Conservation (phyloP, 2,797 vertebrate genomes). For the Muscicapa striata region DNA sequence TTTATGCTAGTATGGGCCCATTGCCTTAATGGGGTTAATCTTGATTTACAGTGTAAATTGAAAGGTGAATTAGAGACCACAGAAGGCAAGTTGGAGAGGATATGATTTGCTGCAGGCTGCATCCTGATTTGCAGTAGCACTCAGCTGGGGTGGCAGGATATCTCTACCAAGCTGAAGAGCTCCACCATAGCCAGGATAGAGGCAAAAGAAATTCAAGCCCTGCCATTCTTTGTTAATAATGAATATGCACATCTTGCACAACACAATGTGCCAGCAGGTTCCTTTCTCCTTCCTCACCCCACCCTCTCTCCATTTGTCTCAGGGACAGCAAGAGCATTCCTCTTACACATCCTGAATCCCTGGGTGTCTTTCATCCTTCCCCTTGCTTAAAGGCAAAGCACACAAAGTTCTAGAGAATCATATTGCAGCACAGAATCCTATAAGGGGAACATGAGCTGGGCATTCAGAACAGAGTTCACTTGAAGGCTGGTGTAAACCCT, state of each 20-base stretch:
- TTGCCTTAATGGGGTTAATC: conserved; percentile 31
- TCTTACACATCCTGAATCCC: not conserved
- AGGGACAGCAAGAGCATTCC: not conserved
- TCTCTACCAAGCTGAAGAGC: not conserved
- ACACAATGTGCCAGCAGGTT: not conserved
- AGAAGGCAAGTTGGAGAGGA: not conserved
- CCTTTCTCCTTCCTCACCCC: not conserved
- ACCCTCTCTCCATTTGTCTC: not conserved
- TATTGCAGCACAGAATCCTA: not conserved
- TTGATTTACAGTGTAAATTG: conserved; percentile 13
- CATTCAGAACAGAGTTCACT: not conserved
- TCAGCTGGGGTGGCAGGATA: not conserved
- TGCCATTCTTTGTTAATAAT: not conserved
- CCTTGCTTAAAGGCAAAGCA: not conserved
- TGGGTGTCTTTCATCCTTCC: not conserved
- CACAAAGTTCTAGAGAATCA: not conserved
- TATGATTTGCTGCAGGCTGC: not conserved
- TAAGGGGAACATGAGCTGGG: not conserved
- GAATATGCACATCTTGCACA: not conserved
- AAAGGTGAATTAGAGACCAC: not conserved
- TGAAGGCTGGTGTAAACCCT: not conserved
- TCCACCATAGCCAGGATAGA: not conserved
- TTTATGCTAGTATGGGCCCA: not conserved
- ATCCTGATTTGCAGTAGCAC: not conserved
- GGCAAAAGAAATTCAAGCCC: not conserved